Evolutionary conservation across 2,888 invertebrate genomes (phyloP), one percentile per base, ranked within the genome.

Genomic region (Netelia virgata): DNA sequence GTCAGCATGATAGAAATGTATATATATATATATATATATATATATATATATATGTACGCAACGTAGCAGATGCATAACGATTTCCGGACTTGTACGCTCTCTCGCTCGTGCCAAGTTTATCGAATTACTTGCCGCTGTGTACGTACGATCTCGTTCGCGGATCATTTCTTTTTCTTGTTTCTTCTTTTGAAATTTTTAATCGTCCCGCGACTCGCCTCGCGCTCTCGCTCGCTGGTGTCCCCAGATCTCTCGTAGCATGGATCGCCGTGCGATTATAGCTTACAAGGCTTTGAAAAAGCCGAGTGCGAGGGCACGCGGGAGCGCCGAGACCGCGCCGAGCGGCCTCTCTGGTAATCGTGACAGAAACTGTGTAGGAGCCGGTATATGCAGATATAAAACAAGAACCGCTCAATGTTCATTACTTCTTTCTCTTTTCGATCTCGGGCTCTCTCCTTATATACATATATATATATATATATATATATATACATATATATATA

Each of bases 361-460:
- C 87, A 87, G 88, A 89, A 88, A 91, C 90, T 91, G 91, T 90
- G 91, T 91, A 91, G 91, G 88, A 77, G 82, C 88, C 85, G 83
- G 87, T 84, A 85, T 80, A 86, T 66, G 82, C 84, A 75, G 74
- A 82, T 82, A 88, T 81, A 75, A 75, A 80, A 73, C 82, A 75
- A 82, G 82, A 59, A 64, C 82, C 70, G 74, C 59, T 78, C 66
- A 69, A 81, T 77, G 84, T 74, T 77, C 50, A 55, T 66, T 36
- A 23, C 41, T 66, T 72, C 36, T 76, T 66, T 72, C 47, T 70
- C 43, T 59, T 59, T 57, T 50, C 18, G 36, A 59, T 64, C 66
- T 78, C 69, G 61, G 53, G 6, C 36, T 70, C 28, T 64, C 69
- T 64, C 43, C 47, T 47, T 55, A 41, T 66, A 69, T 69, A 18